Percentiles rank a stretch among this genome's conserved stretches.
Conservation (phyloP, 2,113 vertebrate species). For the Pseudorhombus dupliciocellatus region DNA sequence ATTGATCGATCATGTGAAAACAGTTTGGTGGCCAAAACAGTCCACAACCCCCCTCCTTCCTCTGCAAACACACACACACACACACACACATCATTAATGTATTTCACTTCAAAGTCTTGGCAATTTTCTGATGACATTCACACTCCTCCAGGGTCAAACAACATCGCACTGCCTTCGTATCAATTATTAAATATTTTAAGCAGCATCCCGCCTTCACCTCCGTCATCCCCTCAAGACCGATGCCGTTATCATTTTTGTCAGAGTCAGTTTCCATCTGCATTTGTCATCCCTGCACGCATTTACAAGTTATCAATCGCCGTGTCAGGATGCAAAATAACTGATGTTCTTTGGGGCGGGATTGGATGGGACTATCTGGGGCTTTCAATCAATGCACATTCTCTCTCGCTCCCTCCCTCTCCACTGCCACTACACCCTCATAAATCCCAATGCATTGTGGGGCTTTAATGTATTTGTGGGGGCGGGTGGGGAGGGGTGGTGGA, state of each 20-base stretch:
- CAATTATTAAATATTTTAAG: constrained; percentile 99
- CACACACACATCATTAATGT: constrained; percentile 81
- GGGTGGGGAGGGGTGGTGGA: constrained; percentile 30
- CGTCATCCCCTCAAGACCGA: constrained; percentile 86
- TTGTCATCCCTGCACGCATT: constrained; percentile 97
- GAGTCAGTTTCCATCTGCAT: constrained; percentile 98
- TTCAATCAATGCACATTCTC: constrained; percentile 99
- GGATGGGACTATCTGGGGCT: constrained; percentile 98
- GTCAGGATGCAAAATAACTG: constrained; percentile 99
- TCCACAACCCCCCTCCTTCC: constrained; percentile 25
- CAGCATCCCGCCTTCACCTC: constrained; percentile 93
- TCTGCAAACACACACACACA: constrained; percentile 35
- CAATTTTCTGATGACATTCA: constrained; percentile 99
- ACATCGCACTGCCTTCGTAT: constrained; percentile 97
- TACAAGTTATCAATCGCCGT: constrained; percentile 99
- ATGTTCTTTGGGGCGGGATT: constrained; percentile 96
- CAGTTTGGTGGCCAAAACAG: constrained; percentile 88
- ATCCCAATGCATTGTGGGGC: constrained; percentile 91
- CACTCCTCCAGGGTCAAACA: constrained; percentile 99
- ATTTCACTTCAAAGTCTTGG: constrained; percentile 94
- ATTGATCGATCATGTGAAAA: constrained; percentile 86
- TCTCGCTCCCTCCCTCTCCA: constrained; percentile 52
- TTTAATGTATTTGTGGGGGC: constrained; percentile 89
- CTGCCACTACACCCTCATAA: constrained; percentile 95
- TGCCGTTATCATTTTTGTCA: constrained; percentile 99